phyloP scores from a whole-genome alignment of 2,113 vertebrate species.

The Stomatorhinus ivindoensis region DNA sequence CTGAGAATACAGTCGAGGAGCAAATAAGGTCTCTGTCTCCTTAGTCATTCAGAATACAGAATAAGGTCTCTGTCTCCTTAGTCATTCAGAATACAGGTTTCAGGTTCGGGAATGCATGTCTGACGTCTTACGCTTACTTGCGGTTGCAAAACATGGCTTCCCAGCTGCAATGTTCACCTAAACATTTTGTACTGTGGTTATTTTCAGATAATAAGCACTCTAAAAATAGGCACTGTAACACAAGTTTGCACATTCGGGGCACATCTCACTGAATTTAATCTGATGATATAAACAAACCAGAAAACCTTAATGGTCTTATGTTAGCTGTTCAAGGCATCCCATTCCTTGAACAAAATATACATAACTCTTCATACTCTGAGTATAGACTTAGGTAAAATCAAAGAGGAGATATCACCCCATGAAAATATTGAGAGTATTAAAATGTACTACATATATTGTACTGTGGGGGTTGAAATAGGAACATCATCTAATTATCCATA shows the following conservation, averaged over 20 bases:
- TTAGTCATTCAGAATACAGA: neutral
- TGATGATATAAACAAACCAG: neutral
- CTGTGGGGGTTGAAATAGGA: neutral
- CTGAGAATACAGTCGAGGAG: neutral
- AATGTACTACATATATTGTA: neutral
- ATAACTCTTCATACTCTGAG: neutral
- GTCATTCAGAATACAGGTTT: constrained; percentile 2
- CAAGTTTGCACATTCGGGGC: neutral
- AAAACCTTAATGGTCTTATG: neutral
- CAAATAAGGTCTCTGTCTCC: neutral
- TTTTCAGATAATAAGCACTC: neutral
- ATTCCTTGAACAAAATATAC: neutral
- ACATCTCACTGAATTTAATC: neutral
- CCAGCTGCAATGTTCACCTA: neutral
- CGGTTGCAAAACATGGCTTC: neutral
- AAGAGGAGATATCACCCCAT: neutral
- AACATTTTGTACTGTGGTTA: neutral
- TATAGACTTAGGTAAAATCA: neutral
- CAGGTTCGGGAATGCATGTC: constrained; percentile 31
- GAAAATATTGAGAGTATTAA: neutral
- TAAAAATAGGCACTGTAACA: neutral
- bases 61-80: neutral
- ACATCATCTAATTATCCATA: neutral
- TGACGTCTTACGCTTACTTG: constrained; percentile 20
- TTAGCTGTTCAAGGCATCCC: neutral